Evolutionary conservation across 2,113 vertebrate species (phyloP).

Genomic region (Antigone vipio): DNA sequence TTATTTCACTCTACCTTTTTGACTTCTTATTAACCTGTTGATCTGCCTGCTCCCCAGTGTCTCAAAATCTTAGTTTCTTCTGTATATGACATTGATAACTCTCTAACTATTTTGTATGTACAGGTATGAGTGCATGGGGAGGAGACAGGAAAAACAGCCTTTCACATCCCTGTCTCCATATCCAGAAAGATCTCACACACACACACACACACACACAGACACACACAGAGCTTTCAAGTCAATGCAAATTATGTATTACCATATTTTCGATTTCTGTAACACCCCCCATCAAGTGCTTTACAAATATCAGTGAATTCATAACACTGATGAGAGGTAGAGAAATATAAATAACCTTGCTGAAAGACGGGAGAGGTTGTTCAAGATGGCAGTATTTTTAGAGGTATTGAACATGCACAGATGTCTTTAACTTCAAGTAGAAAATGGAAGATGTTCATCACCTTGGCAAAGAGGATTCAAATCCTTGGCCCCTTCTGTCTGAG

Average conservation of each 20-base stretch:
- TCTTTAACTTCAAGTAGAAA: conserved; percentile 15
- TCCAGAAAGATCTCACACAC: background rate
- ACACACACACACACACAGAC: background rate
- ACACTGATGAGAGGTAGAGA: background rate
- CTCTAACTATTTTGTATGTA: background rate
- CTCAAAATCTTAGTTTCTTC: background rate
- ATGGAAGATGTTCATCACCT: conserved; percentile 28
- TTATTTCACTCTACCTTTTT: background rate
- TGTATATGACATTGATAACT: background rate
- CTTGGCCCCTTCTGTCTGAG: conserved; percentile 15
- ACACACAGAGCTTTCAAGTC: background rate
- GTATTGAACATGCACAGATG: background rate
- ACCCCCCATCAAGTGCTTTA: conserved; percentile 2
- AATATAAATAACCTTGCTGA: conserved; percentile 18
- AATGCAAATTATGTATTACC: background rate
- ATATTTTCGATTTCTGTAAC: conserved; percentile 2
- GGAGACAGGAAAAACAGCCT: background rate
- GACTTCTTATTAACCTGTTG: background rate
- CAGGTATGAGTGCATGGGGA: background rate
- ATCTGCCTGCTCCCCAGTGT: background rate
- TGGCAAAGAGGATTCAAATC: conserved; percentile 21
- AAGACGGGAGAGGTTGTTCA: background rate
- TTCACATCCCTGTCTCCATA: background rate
- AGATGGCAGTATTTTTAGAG: background rate
- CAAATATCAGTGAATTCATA: conserved; percentile 34